Evolutionary conservation across 2,113 vertebrate species (phyloP).

Genomic region (Lagopus leucura): DNA sequence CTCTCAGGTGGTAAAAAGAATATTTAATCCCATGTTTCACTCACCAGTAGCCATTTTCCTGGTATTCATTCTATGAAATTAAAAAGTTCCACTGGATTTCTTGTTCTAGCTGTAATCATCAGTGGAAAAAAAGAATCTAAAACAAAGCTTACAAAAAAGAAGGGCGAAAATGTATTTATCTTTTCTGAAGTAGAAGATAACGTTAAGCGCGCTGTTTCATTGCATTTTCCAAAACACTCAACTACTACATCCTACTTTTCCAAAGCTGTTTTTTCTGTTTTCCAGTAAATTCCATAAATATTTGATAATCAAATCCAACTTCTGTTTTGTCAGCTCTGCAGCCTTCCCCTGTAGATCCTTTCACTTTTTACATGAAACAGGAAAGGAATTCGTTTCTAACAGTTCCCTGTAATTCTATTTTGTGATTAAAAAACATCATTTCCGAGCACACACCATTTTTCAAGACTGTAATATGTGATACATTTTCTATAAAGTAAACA

Average conservation of each 20-base stretch:
- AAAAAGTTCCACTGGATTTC: background rate
- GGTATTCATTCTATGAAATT: background rate
- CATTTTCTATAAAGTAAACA: conserved; percentile 7
- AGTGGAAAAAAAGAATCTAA: background rate
- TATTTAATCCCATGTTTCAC: background rate
- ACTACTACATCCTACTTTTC: background rate
- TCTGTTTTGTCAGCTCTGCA: background rate
- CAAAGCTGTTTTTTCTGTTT: background rate
- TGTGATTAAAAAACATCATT: background rate
- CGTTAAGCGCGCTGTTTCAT: background rate
- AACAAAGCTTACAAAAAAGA: conserved; percentile 20
- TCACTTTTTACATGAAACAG: background rate
- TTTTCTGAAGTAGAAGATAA: background rate
- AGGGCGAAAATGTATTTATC: background rate
- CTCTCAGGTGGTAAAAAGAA: background rate
- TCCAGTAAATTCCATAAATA: conserved; percentile 7
- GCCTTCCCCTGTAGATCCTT: background rate
- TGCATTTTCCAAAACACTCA: background rate
- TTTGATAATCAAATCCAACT: conserved; percentile 20
- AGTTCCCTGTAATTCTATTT: background rate
- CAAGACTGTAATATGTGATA: background rate
- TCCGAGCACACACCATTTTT: background rate
- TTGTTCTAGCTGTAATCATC: background rate
- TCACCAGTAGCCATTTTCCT: background rate
- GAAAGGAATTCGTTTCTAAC: background rate